Evolutionary conservation across 53 echinoderm and acorn worm species (phyloP).

Genomic region (Arbacia lixula): DNA sequence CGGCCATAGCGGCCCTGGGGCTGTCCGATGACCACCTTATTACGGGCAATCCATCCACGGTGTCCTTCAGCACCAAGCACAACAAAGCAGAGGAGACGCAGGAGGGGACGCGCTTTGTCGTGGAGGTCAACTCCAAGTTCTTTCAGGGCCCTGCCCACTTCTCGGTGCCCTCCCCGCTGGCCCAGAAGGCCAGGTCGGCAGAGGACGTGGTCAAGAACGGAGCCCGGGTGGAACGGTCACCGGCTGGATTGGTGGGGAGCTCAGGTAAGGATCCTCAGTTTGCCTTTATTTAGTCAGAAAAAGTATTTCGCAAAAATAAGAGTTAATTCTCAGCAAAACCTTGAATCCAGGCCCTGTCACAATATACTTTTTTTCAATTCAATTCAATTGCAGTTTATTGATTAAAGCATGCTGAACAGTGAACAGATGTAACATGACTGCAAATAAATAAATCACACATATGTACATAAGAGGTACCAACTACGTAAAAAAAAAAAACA

Average conservation of each 20-base stretch:
- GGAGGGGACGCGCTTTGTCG: slow-evolving; percentile 61
- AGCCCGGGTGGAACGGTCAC: slow-evolving; percentile 73
- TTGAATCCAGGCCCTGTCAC: too few species aligned
- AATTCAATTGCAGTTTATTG: too few species aligned
- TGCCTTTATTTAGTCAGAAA: too few species aligned
- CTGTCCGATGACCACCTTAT: slow-evolving; percentile 69
- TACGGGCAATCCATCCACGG: slow-evolving; percentile 12
- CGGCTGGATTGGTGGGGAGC: slow-evolving; percentile 79
- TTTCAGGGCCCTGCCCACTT: slow-evolving; percentile 71
- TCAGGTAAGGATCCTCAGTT: slow-evolving; percentile 57
- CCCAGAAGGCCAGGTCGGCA: slow-evolving; percentile 67
- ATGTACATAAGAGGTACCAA: too few species aligned
- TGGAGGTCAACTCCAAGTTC: slow-evolving; percentile 88
- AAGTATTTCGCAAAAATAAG: too few species aligned
- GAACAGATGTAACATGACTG: too few species aligned
- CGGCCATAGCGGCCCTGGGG: slow-evolving; percentile 89
- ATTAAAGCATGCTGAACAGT: too few species aligned
- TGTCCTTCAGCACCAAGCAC: slow-evolving; percentile 20
- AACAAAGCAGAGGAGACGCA: slow-evolving; percentile 17
- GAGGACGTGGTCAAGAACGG: slow-evolving; percentile 72
- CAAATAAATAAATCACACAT: too few species aligned
- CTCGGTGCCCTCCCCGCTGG: slow-evolving; percentile 77
- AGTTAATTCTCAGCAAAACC: too few species aligned
- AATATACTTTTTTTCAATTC: too few species aligned
- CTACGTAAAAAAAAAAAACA: too few species aligned